phyloP scores from a whole-genome alignment of 2,888 invertebrate species.

The Campoplex capitator region DNA sequence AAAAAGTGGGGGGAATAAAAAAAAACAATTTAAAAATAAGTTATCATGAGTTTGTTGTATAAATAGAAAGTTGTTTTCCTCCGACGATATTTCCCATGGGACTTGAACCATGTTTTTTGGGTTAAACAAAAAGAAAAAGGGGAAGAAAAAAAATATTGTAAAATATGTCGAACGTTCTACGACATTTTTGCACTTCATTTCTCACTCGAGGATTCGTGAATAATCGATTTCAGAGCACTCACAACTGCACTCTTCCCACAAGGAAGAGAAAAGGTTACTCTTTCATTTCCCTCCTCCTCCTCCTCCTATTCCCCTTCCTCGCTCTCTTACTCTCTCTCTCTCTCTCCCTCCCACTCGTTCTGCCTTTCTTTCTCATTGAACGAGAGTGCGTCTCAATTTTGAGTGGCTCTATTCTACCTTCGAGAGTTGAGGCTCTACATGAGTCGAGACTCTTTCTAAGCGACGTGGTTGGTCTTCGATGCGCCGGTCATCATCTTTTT shows the following conservation, averaged over 20 bases:
- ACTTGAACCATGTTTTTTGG: not conserved
- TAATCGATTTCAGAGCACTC: conserved; percentile 42
- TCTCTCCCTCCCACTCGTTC: not conserved
- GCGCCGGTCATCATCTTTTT: conserved; percentile 5
- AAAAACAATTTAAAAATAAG: not conserved
- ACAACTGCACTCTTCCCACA: conserved; percentile 1
- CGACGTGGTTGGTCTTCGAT: conserved; percentile 33
- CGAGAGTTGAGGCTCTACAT: not conserved
- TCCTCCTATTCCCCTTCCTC: too few species aligned
- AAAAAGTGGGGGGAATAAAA: not conserved
- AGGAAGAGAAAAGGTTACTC: conserved; percentile 5
- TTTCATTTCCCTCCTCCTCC: not conserved
- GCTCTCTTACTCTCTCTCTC: not conserved
- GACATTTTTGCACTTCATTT: conserved; percentile 35
- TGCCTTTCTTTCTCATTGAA: conserved; percentile 9
- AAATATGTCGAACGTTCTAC: conserved; percentile 6
- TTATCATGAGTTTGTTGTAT: not conserved
- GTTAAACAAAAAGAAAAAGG: not conserved
- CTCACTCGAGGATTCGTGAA: conserved; percentile 18
- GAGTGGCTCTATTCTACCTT: conserved; percentile 28
- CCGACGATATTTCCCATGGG: conserved; percentile 11
- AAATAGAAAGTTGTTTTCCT: not conserved
- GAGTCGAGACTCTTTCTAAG: conserved; percentile 13
- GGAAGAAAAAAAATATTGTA: not conserved
- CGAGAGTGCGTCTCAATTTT: conserved; percentile 24